Percentiles rank a stretch among this genome's conserved stretches.
These are phyloP conservation scores for Scleropages formosus DNA, from an alignment of 2,797 vertebrate species.

Conservation along the genomic window DNA sequence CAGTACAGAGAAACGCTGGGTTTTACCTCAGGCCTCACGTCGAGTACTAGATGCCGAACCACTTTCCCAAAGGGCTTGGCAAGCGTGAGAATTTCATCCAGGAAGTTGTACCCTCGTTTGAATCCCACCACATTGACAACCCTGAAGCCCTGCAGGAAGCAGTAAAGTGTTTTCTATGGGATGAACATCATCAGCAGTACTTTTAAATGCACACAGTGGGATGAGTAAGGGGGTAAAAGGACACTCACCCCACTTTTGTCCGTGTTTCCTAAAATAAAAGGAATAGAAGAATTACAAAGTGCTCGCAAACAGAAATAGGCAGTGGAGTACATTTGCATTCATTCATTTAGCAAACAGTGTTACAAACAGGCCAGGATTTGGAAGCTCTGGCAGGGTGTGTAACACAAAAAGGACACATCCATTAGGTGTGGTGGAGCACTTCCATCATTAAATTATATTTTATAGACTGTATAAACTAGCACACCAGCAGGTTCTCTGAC, in stretches of 20 bases:
- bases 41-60: constrained; percentile 68
- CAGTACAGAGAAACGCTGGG: not conserved
- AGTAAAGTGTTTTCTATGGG: too few species aligned
- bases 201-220: too few species aligned
- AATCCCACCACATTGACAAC: constrained; percentile 73
- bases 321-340: constrained; percentile 17
- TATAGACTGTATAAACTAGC: too few species aligned
- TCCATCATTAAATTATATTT: not conserved
- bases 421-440: too few species aligned
- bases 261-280: constrained; percentile 36
- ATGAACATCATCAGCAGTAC: too few species aligned
- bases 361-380: too few species aligned
- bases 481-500: not conserved
- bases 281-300: not conserved
- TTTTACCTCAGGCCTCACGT: constrained; percentile 65
- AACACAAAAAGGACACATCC: too few species aligned
- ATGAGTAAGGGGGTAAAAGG: constrained; percentile 1
- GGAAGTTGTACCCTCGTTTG: constrained; percentile 63
- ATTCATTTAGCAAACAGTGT: too few species aligned
- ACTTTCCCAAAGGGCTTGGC: constrained; percentile 72
- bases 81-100: constrained; percentile 64
- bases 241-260: constrained; percentile 44
- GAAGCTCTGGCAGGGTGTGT: too few species aligned
- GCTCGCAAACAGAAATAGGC: too few species aligned
- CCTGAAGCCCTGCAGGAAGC: constrained; percentile 59